phyloP scores from a whole-genome alignment of 2,888 invertebrate genomes.

The Nymphalis urticae region DNA sequence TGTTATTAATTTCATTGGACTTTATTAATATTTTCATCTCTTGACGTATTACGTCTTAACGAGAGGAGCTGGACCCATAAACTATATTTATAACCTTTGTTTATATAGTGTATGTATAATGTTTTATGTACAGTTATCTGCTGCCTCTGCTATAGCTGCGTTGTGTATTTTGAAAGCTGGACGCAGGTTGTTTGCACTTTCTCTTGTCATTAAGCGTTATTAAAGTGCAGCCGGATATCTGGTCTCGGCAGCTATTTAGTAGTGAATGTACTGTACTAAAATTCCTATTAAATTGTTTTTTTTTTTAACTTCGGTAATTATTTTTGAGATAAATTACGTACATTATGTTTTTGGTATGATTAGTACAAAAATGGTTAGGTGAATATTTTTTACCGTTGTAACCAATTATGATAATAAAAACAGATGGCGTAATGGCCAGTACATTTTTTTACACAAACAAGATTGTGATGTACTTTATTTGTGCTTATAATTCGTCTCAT shows the following conservation, averaged over 20 bases:
- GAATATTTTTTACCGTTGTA: too few relatives aligned
- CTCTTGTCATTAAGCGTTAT: slow-evolving; percentile 41
- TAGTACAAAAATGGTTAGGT: too few relatives aligned
- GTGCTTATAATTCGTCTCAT: too few relatives aligned
- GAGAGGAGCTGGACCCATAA: too few relatives aligned
- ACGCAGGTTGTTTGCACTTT: slow-evolving; percentile 37
- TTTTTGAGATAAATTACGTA: not conserved
- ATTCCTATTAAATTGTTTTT: not conserved
- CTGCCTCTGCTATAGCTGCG: not conserved
- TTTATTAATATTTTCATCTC: not conserved
- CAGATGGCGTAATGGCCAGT: too few relatives aligned
- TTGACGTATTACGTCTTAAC: too few relatives aligned
- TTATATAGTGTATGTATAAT: not conserved
- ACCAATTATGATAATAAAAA: too few relatives aligned
- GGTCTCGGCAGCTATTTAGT: slow-evolving; percentile 12
- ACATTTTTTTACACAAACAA: too few relatives aligned
- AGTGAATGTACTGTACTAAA: slow-evolving; percentile 22
- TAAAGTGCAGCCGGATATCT: slow-evolving; percentile 39
- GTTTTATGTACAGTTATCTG: slow-evolving; percentile 20
- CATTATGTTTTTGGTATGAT: not conserved
- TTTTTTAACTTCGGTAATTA: not conserved
- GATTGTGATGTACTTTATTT: too few relatives aligned
- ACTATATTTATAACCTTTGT: too few relatives aligned
- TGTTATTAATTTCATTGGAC: not conserved
- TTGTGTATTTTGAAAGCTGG: slow-evolving; percentile 34